Base-by-base conservation (phyloP, 2,113 vertebrate species). In the Osmerus mordax region DNA sequence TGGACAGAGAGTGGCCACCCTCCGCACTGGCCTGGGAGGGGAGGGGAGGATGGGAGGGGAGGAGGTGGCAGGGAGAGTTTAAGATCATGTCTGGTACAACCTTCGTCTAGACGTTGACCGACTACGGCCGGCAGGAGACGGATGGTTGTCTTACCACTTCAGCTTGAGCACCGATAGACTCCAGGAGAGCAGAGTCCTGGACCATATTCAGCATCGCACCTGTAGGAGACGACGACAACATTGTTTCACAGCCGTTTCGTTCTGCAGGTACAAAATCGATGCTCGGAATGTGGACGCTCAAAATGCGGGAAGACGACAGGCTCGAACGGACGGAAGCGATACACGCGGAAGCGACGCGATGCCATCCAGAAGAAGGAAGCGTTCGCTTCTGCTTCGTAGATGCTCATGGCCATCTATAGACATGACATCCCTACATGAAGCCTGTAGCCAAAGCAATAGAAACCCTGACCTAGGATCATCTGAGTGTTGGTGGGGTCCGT, bases 141-240 rank as follows among this genome's bases (percentile, higher is more conserved):
- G 23, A 19, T 1, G 32, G 58, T 6, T 11, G 32, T 63, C 90
- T 93, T 88, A 96, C 96, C 7, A 85, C 91, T 81, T 94, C 94
- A 77, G 91, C 91, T 81, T 92, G 94, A 80, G 93, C 92, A 74
- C 92, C 94, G 75, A 93, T 93, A 65, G 93, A 91, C 87, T 96
- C 94, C 19, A 93, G 78, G 74, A 93, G 91, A 65, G 96, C 94
- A 18, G 91, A 96, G 83, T 98, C 96, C 74, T 96, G 95, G 70
- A 97, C 94, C 73, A 97, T 94, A 86, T 95, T 96, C 87, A 96
- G 86, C 93, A 96, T 95, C 61, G 95, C 94, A 78, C 93, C 96
- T 98, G 78, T 12, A 90, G 15, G 65, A 3, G 59, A 53, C 70
- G 25, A 61, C 0, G 18, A 60, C 14, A 25, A 2, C 3, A 13